Percentiles rank a stretch among this genome's conserved stretches.
Conservation (phyloP, 2,797 vertebrate genomes). For the Paedocypris micromegethes region DNA sequence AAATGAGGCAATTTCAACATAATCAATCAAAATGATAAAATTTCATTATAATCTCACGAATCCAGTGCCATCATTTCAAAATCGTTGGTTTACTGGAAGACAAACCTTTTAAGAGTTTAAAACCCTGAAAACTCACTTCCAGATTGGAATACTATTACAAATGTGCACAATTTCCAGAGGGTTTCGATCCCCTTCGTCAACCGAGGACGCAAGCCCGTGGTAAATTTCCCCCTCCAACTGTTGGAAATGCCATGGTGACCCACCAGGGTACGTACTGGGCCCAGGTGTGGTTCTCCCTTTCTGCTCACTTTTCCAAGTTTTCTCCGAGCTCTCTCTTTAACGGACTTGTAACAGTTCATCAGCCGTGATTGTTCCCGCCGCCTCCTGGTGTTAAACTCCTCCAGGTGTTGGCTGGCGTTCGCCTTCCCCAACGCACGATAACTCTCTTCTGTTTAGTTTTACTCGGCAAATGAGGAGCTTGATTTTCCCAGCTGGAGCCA, state of each 20-base stretch:
- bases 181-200: constrained; percentile 75
- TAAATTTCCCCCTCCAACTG: constrained; percentile 53
- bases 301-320: constrained; percentile 19
- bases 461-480: constrained; percentile 63
- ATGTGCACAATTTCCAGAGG: too few species aligned
- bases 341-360: constrained; percentile 1
- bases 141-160: too few species aligned
- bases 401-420: constrained; percentile 31
- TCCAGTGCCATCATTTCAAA: too few species aligned
- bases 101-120: too few species aligned
- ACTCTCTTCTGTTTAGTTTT: constrained; percentile 64
- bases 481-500: constrained; percentile 59
- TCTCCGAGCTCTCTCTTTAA: constrained; percentile 18
- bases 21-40: too few species aligned
- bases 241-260: not conserved
- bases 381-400: constrained; percentile 1
- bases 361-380: not conserved
- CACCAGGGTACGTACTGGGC: constrained; percentile 12
- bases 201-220: constrained; percentile 90
- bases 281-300: constrained; percentile 3
- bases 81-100: too few species aligned
- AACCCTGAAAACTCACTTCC: too few species aligned
- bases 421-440: constrained; percentile 59
- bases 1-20: too few species aligned
- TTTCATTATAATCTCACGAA: too few species aligned